phyloP scores from a whole-genome alignment of 2,888 invertebrate species.

The Troides oblongomaculatus region DNA sequence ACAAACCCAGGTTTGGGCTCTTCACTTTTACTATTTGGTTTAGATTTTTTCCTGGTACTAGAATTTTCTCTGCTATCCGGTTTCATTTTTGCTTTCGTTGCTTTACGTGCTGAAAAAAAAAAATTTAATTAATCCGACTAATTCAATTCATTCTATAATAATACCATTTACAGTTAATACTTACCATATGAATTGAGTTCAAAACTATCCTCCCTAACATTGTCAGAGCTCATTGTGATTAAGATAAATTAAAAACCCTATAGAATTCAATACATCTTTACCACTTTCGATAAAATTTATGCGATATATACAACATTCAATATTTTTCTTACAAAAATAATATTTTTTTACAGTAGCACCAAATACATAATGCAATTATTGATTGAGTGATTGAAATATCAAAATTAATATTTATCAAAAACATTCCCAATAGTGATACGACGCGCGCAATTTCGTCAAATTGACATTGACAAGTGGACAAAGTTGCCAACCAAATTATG shows the following conservation, averaged over 20 bases:
- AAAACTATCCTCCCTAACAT: slow-evolving; percentile 17
- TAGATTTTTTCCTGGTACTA: slow-evolving; percentile 56
- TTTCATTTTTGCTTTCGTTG: slow-evolving; percentile 47
- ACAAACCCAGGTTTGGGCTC: slow-evolving; percentile 43
- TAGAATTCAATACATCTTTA: neutral
- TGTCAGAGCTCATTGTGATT: slow-evolving; percentile 16
- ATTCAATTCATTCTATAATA: neutral
- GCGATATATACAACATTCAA: no score
- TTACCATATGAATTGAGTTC: slow-evolving; percentile 22
- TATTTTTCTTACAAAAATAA: neutral
- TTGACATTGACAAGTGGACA: neutral
- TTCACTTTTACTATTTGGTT: slow-evolving; percentile 51
- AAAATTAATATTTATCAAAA: neutral
- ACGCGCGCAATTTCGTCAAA: neutral
- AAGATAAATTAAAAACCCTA: neutral
- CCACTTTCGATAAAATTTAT: neutral
- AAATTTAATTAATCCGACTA: neutral
- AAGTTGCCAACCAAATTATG: neutral
- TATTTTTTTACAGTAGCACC: neutral
- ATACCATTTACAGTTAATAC: neutral
- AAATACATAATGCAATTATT: neutral
- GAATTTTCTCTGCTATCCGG: slow-evolving; percentile 55
- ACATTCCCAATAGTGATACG: neutral
- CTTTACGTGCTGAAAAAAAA: slow-evolving; percentile 38
- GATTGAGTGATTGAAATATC: neutral